Evolutionary conservation across 2,888 invertebrate species (phyloP).

Genomic region (Gisinianus flammeolus): DNA sequence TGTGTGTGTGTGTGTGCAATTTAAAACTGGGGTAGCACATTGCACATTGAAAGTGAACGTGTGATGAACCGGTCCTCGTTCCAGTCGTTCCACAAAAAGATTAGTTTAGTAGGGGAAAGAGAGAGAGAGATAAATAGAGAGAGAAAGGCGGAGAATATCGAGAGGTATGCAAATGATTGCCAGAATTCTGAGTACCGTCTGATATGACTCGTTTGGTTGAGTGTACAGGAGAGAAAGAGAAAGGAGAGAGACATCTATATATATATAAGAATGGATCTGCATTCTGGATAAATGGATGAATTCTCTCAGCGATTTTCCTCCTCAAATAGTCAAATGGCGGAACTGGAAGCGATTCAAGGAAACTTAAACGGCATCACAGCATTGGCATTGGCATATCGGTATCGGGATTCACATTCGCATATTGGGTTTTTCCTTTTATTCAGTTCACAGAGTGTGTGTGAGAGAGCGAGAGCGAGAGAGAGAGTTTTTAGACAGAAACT

Average conservation of each 20-base stretch:
- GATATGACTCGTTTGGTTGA: no score
- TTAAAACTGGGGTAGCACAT: background rate
- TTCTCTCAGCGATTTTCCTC: constrained; percentile 24
- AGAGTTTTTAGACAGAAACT: no score
- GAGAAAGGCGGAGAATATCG: background rate
- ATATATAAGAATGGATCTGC: no score
- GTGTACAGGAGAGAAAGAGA: no score
- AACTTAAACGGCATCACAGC: constrained; percentile 10
- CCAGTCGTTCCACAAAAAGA: background rate
- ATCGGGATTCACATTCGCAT: no score
- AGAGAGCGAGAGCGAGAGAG: no score
- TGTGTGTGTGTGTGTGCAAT: no score
- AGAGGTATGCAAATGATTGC: background rate
- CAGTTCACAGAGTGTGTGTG: constrained; percentile 12
- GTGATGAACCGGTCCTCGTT: constrained; percentile 14
- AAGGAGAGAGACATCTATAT: no score
- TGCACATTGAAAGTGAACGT: constrained; percentile 27
- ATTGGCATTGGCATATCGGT: no score
- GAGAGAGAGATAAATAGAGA: background rate
- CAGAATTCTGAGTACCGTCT: no score
- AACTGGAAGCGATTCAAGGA: constrained; percentile 23
- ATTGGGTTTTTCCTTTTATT: background rate
- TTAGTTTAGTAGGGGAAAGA: background rate
- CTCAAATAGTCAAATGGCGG: constrained; percentile 10
- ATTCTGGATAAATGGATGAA: constrained; percentile 23